phyloP scores from a whole-genome alignment of 2,888 invertebrate species.

The Laothoe populi region DNA sequence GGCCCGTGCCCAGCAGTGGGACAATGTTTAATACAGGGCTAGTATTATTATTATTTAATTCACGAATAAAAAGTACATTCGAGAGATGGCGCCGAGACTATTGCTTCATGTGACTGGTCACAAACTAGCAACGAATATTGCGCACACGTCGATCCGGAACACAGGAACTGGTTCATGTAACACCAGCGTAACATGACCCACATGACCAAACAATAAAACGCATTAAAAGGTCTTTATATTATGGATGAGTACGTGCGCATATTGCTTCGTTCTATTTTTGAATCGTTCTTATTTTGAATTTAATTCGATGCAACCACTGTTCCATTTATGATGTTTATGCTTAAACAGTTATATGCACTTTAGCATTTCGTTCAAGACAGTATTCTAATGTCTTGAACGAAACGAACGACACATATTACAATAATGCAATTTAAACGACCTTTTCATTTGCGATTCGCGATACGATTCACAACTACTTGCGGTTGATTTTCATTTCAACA shows the following conservation, averaged over 20 bases:
- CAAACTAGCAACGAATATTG: conserved; percentile 46
- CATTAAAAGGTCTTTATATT: conserved; percentile 34
- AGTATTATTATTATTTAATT: not conserved
- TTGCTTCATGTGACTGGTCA: conserved; percentile 42
- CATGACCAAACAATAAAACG: conserved; percentile 21
- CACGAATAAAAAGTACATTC: not conserved
- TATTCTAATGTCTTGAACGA: too few relatives aligned
- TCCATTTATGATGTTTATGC: conserved; percentile 39
- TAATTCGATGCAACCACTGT: conserved; percentile 43
- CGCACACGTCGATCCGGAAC: conserved; percentile 65
- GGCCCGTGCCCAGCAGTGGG: too few relatives aligned
- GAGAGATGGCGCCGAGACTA: not conserved
- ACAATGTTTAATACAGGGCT: too few relatives aligned
- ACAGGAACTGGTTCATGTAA: conserved; percentile 54
- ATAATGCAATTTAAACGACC: too few relatives aligned
- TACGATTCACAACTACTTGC: not conserved
- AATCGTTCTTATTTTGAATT: conserved; percentile 47
- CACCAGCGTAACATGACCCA: conserved; percentile 43
- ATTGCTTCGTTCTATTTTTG: conserved; percentile 54
- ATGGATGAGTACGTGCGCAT: conserved; percentile 43
- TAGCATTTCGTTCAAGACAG: too few relatives aligned
- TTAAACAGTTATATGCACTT: too few relatives aligned
- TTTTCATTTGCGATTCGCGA: conserved; percentile 10
- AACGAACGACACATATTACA: too few relatives aligned
- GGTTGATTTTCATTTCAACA: conserved; percentile 10